A percentile compares a stretch with the other conserved stretches of the same genome.
These are phyloP conservation scores for Gila orcuttii DNA, from an alignment of 2,113 vertebrate species.

Conservation along the genomic window DNA sequence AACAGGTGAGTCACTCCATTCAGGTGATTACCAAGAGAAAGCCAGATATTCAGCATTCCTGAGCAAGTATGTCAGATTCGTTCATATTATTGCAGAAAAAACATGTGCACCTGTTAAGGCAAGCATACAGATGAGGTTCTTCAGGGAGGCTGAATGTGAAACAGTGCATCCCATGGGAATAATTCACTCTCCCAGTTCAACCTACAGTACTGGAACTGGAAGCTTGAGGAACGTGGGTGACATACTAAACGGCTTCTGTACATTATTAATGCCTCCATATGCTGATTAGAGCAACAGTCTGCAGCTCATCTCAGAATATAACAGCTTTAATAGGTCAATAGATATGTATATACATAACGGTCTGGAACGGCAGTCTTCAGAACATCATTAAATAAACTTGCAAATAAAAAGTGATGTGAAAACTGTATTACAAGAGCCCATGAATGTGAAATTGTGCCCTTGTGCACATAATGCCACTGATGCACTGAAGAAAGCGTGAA, in stretches of 20 bases:
- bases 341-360: neutral
- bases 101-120: neutral
- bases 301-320: neutral
- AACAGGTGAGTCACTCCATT: neutral
- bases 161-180: neutral
- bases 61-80: neutral
- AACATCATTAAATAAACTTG: neutral
- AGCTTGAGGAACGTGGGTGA: conserved; percentile 10
- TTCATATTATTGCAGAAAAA: neutral
- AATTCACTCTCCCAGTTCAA: conserved; percentile 24
- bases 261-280: conserved; percentile 44
- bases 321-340: neutral
- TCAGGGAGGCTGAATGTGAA: neutral
- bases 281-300: conserved; percentile 9
- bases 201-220: neutral
- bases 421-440: neutral
- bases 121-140: neutral
- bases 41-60: conserved; percentile 61
- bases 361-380: neutral
- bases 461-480: neutral
- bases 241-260: conserved; percentile 8
- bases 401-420: neutral
- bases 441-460: neutral
- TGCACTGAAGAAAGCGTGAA: neutral
- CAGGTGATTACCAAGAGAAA: conserved; percentile 48